These are phyloP conservation scores for Crambe crambe DNA, from an alignment of 37 sponge, comb jelly and placozoan genomes.

Conservation along the genomic window DNA sequence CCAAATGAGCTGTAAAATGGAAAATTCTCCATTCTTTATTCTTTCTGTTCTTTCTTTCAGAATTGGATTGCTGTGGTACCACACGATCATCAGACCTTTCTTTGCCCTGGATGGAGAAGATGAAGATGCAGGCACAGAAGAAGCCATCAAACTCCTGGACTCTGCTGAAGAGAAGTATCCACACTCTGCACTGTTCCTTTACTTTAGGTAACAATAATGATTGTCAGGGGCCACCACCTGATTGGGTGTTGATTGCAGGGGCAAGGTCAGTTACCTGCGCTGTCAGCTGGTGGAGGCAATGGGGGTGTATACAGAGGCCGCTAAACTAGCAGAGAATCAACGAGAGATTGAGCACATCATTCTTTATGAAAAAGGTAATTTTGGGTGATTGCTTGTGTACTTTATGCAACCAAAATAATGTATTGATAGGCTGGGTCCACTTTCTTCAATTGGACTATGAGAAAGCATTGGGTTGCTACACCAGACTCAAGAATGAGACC, in stretches of 20 bases:
- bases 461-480: constrained; percentile 63
- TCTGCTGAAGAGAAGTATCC: constrained; percentile 51
- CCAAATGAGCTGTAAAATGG: no score
- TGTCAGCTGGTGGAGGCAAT: constrained; percentile 64
- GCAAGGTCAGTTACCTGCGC: constrained; percentile 36
- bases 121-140: constrained; percentile 67
- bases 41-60: constrained; percentile 25
- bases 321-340: constrained; percentile 59
- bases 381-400: not conserved
- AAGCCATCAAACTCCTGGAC: constrained; percentile 58
- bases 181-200: constrained; percentile 80
- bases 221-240: not conserved
- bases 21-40: no score
- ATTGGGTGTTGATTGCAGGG: not conserved
- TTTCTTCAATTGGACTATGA: constrained; percentile 69
- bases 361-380: constrained; percentile 82
- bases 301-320: constrained; percentile 65
- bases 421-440: constrained; percentile 62
- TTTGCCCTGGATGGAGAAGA: constrained; percentile 90
- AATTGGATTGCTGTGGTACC: constrained; percentile 86
- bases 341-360: constrained; percentile 81
- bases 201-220: constrained; percentile 40
- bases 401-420: not conserved
- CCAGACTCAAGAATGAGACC: constrained; percentile 89
- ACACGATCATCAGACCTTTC: constrained; percentile 81